Conservation (phyloP, 2,888 invertebrate genomes). For the Mystacides longicornis region DNA sequence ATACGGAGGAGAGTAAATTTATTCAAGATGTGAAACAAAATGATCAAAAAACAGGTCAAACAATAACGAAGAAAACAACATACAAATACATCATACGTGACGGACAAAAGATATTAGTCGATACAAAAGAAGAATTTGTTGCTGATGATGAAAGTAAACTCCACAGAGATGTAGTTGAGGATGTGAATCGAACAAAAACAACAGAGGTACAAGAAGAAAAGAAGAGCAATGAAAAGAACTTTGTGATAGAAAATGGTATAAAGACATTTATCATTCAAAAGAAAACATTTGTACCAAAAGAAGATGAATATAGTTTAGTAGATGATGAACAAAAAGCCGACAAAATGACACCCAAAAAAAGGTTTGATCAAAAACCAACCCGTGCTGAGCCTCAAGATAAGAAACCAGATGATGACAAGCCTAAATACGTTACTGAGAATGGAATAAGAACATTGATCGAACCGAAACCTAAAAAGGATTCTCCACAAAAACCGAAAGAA, state of each 20-base stretch:
- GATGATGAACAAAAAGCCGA: not conserved
- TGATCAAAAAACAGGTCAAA: slow-evolving; percentile 5
- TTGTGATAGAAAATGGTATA: slow-evolving; percentile 21
- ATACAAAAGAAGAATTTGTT: slow-evolving; percentile 8
- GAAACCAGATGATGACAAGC: not conserved
- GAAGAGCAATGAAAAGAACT: not conserved
- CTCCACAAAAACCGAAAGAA: slow-evolving; percentile 7
- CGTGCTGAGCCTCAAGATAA: not conserved
- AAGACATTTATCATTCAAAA: slow-evolving; percentile 12
- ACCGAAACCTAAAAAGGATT: slow-evolving; percentile 1
- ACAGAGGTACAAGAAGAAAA: not conserved
- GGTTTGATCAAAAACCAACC: not conserved
- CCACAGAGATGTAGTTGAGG: not conserved
- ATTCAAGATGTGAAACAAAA: slow-evolving; percentile 3
- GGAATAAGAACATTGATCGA: slow-evolving; percentile 12
- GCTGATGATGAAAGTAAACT: slow-evolving; percentile 1
- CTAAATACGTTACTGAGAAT: slow-evolving; percentile 11
- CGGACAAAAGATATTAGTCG: slow-evolving; percentile 14
- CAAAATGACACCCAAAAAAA: not conserved
- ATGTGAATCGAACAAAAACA: not conserved
- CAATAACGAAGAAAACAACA: slow-evolving; percentile 6
- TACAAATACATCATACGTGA: slow-evolving; percentile 15
- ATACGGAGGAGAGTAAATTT: too few species aligned
- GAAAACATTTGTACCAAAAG: too few species aligned
- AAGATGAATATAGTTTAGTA: not conserved